Conservation (phyloP, 92 coral and sea anemone genomes). For the Hydrozoanthus gracilis region DNA sequence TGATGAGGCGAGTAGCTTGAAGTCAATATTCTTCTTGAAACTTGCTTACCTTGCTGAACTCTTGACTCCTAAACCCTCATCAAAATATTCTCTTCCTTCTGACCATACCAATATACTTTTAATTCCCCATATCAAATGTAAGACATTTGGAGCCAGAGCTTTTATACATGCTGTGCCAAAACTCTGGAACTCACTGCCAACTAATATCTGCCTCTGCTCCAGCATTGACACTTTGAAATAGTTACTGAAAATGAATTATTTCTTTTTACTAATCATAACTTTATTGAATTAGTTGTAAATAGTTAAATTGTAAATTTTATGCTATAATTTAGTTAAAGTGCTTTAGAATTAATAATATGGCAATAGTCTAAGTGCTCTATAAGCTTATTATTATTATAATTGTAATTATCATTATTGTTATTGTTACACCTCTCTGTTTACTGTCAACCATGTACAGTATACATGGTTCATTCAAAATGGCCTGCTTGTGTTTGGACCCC, state of each 20-base stretch:
- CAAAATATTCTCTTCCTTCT: background rate
- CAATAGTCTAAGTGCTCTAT: background rate
- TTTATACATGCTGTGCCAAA: background rate
- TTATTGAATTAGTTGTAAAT: background rate
- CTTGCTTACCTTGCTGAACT: background rate
- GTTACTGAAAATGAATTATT: background rate
- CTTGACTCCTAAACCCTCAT: background rate
- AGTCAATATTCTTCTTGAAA: too few relatives aligned
- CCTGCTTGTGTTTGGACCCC: too few relatives aligned
- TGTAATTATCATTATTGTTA: too few relatives aligned
- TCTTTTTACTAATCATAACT: background rate
- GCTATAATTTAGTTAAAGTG: background rate
- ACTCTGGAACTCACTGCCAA: constrained; percentile 26
- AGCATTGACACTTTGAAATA: background rate
- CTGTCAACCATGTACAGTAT: too few relatives aligned
- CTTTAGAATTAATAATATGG: background rate
- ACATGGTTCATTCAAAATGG: too few relatives aligned
- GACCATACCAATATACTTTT: background rate
- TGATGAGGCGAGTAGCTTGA: too few relatives aligned
- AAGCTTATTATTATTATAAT: background rate
- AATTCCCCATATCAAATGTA: constrained; percentile 17
- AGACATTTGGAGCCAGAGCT: constrained; percentile 33
- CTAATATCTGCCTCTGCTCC: background rate
- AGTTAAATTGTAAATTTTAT: background rate
- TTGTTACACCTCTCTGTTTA: too few relatives aligned